Conservation (phyloP, 2,888 invertebrate genomes). For the Agrochola macilenta region DNA sequence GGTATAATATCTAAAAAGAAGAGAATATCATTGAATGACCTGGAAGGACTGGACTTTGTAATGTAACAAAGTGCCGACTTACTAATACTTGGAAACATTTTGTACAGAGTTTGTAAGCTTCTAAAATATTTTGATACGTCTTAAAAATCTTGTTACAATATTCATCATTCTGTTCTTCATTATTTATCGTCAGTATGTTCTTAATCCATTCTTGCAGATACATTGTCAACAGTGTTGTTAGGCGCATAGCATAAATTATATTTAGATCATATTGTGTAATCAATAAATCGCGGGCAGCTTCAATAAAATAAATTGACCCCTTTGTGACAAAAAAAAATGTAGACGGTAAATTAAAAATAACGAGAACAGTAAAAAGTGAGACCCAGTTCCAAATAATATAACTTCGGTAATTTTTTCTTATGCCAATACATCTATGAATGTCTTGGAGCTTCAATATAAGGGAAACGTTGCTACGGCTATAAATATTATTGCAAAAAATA, state of each 20-base stretch:
- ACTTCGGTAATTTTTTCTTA: background rate
- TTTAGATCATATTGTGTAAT: background rate
- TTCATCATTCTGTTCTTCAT: background rate
- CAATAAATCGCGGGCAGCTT: background rate
- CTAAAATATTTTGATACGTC: slow-evolving; percentile 11
- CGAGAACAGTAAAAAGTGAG: background rate
- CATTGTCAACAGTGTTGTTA: background rate
- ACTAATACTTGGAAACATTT: slow-evolving; percentile 16
- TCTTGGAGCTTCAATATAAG: slow-evolving; percentile 22
- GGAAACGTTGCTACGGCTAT: background rate
- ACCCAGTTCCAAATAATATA: slow-evolving; percentile 21
- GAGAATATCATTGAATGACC: background rate
- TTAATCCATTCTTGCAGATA: background rate
- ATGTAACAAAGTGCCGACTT: background rate
- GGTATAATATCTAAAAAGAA: slow-evolving; percentile 1
- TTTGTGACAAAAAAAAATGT: background rate
- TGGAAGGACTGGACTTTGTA: background rate
- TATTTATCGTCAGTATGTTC: background rate
- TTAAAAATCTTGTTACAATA: background rate
- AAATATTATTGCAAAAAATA: background rate
- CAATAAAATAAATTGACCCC: background rate
- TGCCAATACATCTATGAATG: background rate
- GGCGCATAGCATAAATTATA: background rate
- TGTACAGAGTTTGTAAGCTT: background rate
- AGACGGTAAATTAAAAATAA: background rate